Conservation (phyloP, 2,113 vertebrate genomes). For the Nematolebias whitei region DNA sequence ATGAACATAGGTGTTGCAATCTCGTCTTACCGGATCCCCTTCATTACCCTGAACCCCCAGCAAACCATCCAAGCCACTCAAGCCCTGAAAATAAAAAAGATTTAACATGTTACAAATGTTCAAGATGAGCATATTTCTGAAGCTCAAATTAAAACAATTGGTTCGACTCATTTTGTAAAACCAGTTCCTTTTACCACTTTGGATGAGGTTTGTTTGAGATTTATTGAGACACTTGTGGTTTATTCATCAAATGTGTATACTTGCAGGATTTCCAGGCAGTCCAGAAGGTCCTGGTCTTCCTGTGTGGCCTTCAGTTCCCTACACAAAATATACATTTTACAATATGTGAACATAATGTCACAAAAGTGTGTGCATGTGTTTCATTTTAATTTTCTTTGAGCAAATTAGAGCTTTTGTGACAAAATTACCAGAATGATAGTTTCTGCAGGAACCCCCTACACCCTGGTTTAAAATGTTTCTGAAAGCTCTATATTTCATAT, state of each 20-base stretch:
- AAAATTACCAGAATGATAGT: background rate
- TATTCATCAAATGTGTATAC: slow-evolving; percentile 37
- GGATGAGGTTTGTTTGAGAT: background rate
- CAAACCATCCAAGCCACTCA: slow-evolving; percentile 75
- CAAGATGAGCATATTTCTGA: background rate
- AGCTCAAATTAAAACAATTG: too few relatives aligned
- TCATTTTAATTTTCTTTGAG: background rate
- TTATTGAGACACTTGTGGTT: background rate
- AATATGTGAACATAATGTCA: too few relatives aligned
- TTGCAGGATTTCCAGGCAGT: slow-evolving; percentile 72
- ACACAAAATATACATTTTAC: background rate
- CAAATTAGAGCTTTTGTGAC: background rate
- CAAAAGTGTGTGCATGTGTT: too few relatives aligned
- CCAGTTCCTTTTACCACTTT: too few relatives aligned
- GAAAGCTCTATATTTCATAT: background rate
- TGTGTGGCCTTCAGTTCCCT: slow-evolving; percentile 69
- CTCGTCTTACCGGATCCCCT: slow-evolving; percentile 74
- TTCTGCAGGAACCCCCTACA: background rate
- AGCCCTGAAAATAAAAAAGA: slow-evolving; percentile 63
- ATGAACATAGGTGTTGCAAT: background rate
- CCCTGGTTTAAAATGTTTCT: background rate
- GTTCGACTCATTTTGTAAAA: too few relatives aligned
- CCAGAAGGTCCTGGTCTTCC: slow-evolving; percentile 68
- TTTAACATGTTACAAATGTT: slow-evolving; percentile 10
- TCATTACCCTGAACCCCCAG: slow-evolving; percentile 81